Conservation (phyloP, 2,797 vertebrate species). For the Rhinophrynus dorsalis region DNA sequence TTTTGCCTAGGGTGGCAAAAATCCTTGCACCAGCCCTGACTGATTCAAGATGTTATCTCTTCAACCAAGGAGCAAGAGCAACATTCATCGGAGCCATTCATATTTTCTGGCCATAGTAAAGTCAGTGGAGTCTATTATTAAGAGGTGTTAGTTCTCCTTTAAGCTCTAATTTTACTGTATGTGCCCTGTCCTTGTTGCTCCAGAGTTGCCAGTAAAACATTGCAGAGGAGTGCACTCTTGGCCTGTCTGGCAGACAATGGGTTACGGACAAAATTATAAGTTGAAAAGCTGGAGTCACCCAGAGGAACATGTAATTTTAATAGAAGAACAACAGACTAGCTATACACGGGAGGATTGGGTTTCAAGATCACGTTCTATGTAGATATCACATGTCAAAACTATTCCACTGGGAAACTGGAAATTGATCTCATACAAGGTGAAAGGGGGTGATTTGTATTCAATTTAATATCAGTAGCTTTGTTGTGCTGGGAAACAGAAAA, state of each 20-base stretch:
- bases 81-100: no score
- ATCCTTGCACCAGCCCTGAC: no score
- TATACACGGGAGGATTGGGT: conserved; percentile 26
- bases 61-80: no score
- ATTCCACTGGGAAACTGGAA: conserved; percentile 13
- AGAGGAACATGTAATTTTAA: conserved; percentile 29
- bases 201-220: background rate
- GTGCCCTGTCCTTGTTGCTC: no score
- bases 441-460: background rate
- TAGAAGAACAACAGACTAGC: conserved; percentile 12
- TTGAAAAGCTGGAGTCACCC: conserved; percentile 9
- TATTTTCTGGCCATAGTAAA: no score
- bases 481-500: background rate
- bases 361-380: conserved; percentile 17
- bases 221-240: background rate
- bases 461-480: background rate
- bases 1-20: no score
- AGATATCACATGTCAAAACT: conserved; percentile 28
- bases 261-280: conserved; percentile 26
- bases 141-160: no score
- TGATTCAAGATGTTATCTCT: no score
- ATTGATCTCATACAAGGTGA: background rate
- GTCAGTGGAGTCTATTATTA: no score
- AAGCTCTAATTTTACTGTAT: no score
- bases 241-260: background rate